Percentiles rank a stretch among this genome's conserved stretches.
Conservation (phyloP, 35 echinoderm and acorn worm species). For the Amphiura filiformis region DNA sequence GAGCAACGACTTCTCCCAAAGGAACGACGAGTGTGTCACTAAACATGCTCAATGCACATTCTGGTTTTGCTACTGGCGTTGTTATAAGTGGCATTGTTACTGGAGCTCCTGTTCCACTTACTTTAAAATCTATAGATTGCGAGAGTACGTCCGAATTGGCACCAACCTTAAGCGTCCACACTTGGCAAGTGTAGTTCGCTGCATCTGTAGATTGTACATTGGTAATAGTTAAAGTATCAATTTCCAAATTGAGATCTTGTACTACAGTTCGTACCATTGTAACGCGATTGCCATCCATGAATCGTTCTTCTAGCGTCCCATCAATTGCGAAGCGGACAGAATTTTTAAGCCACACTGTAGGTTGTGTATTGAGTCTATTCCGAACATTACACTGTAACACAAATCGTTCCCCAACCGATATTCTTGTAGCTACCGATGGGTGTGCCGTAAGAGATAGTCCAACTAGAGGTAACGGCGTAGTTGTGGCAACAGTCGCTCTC, state of each 20-base stretch:
- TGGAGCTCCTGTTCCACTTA: neutral
- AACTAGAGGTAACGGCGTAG: too few species aligned
- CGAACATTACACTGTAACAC: neutral
- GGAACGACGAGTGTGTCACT: neutral
- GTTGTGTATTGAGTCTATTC: neutral
- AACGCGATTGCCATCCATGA: neutral
- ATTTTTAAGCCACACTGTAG: neutral
- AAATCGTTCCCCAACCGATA: neutral
- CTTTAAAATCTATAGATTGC: neutral
- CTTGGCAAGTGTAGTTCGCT: neutral
- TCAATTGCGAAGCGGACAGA: neutral
- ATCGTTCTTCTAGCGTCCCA: neutral
- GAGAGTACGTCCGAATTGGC: neutral
- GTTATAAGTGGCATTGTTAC: neutral
- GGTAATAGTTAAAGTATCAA: neutral
- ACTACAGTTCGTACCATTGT: neutral
- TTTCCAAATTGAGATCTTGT: neutral
- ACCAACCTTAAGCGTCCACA: neutral
- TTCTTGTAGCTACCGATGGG: neutral
- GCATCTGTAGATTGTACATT: neutral
- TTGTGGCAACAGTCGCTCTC: too few species aligned
- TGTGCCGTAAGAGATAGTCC: neutral
- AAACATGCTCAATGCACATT: too few species aligned
- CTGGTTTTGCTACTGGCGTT: too few species aligned
- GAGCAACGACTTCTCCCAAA: neutral